Evolutionary conservation across 2,797 vertebrate genomes (phyloP).

Genomic region (Mormyrus hasselquistii): DNA sequence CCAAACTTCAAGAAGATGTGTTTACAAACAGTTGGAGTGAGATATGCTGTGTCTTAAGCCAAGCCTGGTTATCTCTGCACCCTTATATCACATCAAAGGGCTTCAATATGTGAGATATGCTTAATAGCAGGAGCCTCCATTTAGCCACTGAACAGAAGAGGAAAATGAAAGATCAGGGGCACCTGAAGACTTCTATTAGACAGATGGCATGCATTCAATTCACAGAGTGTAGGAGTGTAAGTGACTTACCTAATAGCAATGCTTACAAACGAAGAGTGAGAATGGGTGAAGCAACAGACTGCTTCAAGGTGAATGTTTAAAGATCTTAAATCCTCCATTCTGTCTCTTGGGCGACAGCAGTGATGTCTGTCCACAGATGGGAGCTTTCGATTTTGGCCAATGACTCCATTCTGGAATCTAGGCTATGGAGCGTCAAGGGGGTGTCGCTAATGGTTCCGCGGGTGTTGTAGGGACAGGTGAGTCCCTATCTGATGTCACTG

Average conservation of each 20-base stretch:
- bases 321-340: not conserved
- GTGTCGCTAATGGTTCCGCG: slow-evolving; percentile 29
- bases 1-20: slow-evolving; percentile 33
- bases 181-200: not conserved
- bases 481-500: slow-evolving; percentile 3
- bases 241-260: not conserved
- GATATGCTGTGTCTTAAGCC: slow-evolving; percentile 31
- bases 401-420: slow-evolving; percentile 41
- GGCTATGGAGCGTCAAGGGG: slow-evolving; percentile 25
- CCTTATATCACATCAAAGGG: slow-evolving; percentile 38
- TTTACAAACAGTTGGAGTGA: slow-evolving; percentile 38
- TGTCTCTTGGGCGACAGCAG: not conserved
- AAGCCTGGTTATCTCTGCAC: slow-evolving; percentile 33
- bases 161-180: not conserved
- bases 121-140: slow-evolving; percentile 19
- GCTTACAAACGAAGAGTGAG: not conserved
- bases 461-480: slow-evolving; percentile 22
- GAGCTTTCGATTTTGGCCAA: slow-evolving; percentile 33
- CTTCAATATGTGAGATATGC: not conserved
- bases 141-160: not conserved
- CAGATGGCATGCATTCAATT: not conserved
- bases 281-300: not conserved
- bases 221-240: not conserved
- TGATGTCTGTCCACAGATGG: slow-evolving; percentile 28
- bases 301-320: not conserved